Conservation (phyloP, 2,888 invertebrate genomes). For the Agrotis segetum region DNA sequence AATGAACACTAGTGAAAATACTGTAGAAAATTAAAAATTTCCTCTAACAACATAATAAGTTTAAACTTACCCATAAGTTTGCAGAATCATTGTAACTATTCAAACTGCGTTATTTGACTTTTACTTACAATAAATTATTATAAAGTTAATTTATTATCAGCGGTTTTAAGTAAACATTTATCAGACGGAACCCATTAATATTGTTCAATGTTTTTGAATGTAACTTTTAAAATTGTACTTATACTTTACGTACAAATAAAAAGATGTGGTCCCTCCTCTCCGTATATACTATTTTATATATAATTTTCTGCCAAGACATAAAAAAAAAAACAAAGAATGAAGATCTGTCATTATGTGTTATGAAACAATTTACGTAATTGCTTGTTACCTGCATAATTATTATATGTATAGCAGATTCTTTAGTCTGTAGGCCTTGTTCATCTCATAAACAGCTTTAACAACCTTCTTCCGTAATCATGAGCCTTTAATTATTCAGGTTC, state of each 20-base stretch:
- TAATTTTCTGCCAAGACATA: not conserved
- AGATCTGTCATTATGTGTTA: slow-evolving; percentile 23
- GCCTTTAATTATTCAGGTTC: slow-evolving; percentile 45
- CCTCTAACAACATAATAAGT: too few species aligned
- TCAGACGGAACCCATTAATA: slow-evolving; percentile 18
- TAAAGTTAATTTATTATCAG: slow-evolving; percentile 38
- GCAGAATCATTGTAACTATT: slow-evolving; percentile 17
- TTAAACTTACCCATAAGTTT: slow-evolving; percentile 32
- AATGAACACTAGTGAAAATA: too few species aligned
- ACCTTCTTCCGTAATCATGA: slow-evolving; percentile 43
- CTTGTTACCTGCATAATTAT: slow-evolving; percentile 33
- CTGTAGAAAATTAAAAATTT: too few species aligned
- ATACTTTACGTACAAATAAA: not conserved
- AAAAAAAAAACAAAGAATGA: not conserved
- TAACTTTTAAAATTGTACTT: slow-evolving; percentile 5
- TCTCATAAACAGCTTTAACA: slow-evolving; percentile 43
- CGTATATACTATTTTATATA: too few species aligned
- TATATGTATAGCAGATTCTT: slow-evolving; percentile 25
- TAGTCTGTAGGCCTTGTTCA: slow-evolving; percentile 37
- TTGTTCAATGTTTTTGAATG: slow-evolving; percentile 24
- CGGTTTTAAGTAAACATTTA: slow-evolving; percentile 31
- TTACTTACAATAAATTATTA: slow-evolving; percentile 28
- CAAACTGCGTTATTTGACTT: slow-evolving; percentile 12
- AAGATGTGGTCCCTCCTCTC: not conserved
- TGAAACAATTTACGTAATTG: slow-evolving; percentile 46